Evolutionary conservation across 2,888 invertebrate species (phyloP).

Genomic region (Seladonia tumulorum): DNA sequence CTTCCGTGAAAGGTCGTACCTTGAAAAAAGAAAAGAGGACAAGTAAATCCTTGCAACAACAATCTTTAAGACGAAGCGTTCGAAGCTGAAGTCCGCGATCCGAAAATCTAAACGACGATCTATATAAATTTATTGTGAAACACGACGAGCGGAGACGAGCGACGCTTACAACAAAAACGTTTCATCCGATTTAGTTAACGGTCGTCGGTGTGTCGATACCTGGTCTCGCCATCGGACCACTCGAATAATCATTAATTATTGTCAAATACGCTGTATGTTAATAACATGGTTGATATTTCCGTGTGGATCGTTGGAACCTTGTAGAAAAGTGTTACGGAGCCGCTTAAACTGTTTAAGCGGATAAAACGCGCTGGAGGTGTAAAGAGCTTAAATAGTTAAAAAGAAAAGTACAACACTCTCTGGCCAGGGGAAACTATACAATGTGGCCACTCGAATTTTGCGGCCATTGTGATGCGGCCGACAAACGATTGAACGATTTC

Average conservation of each 20-base stretch:
- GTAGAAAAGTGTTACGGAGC: slow-evolving; percentile 43
- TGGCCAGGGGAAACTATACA: slow-evolving; percentile 34
- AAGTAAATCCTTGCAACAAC: neutral
- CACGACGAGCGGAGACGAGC: neutral
- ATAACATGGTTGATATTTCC: slow-evolving; percentile 49
- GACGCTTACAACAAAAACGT: neutral
- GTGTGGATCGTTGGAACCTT: slow-evolving; percentile 28
- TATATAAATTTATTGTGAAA: neutral
- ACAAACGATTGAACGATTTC: slow-evolving; percentile 18
- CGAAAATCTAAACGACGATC: neutral
- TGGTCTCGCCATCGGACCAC: slow-evolving; percentile 43
- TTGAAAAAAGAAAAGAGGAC: neutral
- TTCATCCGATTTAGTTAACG: neutral
- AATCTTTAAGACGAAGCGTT: neutral
- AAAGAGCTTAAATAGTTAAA: slow-evolving; percentile 47
- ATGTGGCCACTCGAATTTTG: slow-evolving; percentile 44
- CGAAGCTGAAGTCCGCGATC: slow-evolving; percentile 37
- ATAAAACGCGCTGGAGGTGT: slow-evolving; percentile 35
- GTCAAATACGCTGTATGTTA: slow-evolving; percentile 63
- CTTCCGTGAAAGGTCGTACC: neutral
- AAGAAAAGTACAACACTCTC: slow-evolving; percentile 25
- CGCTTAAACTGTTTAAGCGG: slow-evolving; percentile 38
- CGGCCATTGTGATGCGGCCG: slow-evolving; percentile 2
- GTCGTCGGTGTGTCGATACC: slow-evolving; percentile 33
- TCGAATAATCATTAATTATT: slow-evolving; percentile 63